These are phyloP conservation scores for Hyposoter didymator DNA, from an alignment of 2,888 invertebrate species.

Conservation along the genomic window DNA sequence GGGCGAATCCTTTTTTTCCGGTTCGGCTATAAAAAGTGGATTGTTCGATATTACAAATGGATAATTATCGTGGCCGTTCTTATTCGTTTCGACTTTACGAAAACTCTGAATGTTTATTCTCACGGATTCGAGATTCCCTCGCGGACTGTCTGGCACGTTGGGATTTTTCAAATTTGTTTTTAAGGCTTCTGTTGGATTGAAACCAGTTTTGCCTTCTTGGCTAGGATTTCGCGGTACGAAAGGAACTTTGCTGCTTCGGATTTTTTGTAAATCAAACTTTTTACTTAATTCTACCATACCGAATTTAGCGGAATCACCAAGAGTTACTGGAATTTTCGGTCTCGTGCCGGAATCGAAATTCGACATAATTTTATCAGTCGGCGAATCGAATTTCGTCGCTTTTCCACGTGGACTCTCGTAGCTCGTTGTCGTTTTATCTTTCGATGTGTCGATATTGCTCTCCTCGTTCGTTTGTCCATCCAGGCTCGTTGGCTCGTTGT, in stretches of 20 bases:
- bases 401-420: slow-evolving; percentile 60
- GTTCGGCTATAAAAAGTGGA: slow-evolving; percentile 80
- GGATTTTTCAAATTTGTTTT: slow-evolving; percentile 73
- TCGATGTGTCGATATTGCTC: slow-evolving; percentile 62
- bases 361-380: slow-evolving; percentile 65
- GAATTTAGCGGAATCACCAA: slow-evolving; percentile 72
- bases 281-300: slow-evolving; percentile 75
- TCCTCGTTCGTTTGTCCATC: slow-evolving; percentile 67
- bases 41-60: slow-evolving; percentile 82
- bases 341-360: slow-evolving; percentile 77
- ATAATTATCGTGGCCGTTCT: slow-evolving; percentile 78
- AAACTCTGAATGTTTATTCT: slow-evolving; percentile 78
- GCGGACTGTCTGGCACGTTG: slow-evolving; percentile 74
- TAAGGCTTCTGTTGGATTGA: slow-evolving; percentile 71
- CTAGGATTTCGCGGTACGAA: slow-evolving; percentile 71
- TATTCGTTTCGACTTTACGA: slow-evolving; percentile 77
- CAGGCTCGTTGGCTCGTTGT: slow-evolving; percentile 68
- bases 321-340: slow-evolving; percentile 74
- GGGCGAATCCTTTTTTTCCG: slow-evolving; percentile 79
- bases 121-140: slow-evolving; percentile 77
- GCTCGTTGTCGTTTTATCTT: slow-evolving; percentile 56
- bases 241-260: slow-evolving; percentile 70
- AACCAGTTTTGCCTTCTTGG: slow-evolving; percentile 70
- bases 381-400: slow-evolving; percentile 54
- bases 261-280: slow-evolving; percentile 75